These are phyloP conservation scores for Polyommatus iphigenia DNA, from an alignment of 2,888 invertebrate species.

Conservation along the genomic window DNA sequence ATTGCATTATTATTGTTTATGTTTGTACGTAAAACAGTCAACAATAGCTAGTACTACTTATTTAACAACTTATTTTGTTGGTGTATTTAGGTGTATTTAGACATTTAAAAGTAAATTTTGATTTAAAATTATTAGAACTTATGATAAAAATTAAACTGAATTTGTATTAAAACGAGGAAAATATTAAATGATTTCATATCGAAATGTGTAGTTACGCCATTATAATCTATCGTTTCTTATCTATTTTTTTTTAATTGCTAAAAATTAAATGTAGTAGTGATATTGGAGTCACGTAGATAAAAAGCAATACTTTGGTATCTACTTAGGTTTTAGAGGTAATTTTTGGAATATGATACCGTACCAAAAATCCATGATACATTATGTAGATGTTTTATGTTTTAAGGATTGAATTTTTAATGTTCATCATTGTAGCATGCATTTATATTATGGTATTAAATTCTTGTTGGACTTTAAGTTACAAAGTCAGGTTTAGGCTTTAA, in stretches of 20 bases:
- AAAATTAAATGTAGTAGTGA: not conserved
- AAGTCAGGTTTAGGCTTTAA: not conserved
- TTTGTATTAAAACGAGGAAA: not conserved
- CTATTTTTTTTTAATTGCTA: slow-evolving; percentile 4
- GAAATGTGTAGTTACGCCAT: not conserved
- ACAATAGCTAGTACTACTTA: not conserved
- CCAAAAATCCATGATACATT: not conserved
- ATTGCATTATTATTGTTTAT: not conserved
- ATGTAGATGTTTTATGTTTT: not conserved
- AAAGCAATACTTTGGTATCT: not conserved
- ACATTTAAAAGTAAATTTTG: no score
- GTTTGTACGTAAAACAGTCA: not conserved
- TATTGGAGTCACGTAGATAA: not conserved
- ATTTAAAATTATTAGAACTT: no score
- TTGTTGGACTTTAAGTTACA: not conserved
- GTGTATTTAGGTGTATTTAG: not conserved
- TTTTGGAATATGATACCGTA: not conserved
- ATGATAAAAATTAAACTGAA: not conserved
- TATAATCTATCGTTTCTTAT: not conserved
- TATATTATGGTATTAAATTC: not conserved
- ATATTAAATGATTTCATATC: not conserved
- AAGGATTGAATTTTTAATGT: not conserved
- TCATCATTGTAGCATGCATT: not conserved
- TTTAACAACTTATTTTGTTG: not conserved
- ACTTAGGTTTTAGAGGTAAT: not conserved